Percentiles rank a stretch among this genome's conserved stretches.
These are phyloP conservation scores for Manis javanica DNA, from an alignment of 2,797 vertebrate species.

Conservation along the genomic window DNA sequence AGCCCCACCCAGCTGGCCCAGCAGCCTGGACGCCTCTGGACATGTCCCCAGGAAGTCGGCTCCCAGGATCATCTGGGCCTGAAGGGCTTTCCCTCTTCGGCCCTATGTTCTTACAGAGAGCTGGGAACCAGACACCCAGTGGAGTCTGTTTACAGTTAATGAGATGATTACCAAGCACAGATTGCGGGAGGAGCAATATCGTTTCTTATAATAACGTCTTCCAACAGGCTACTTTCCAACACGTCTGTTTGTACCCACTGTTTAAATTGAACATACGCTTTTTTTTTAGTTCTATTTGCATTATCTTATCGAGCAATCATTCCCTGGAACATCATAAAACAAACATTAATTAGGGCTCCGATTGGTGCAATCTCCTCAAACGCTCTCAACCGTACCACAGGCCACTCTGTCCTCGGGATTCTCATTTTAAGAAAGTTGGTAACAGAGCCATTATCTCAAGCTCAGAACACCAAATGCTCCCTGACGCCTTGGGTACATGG, in stretches of 20 bases:
- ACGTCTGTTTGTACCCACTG: slow-evolving; percentile 71
- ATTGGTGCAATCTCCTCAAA: slow-evolving; percentile 72
- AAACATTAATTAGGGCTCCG: slow-evolving; percentile 86
- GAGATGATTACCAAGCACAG: neutral
- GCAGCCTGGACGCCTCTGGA: rapidly evolving
- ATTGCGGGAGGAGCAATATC: neutral
- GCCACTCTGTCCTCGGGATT: slow-evolving; percentile 38
- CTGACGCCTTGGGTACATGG: neutral
- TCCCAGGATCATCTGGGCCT: neutral
- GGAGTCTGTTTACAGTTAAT: neutral
- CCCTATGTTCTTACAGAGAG: rapidly evolving
- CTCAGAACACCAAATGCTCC: rapidly evolving
- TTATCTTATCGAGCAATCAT: slow-evolving; percentile 81
- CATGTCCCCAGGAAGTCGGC: neutral
- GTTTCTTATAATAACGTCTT: neutral
- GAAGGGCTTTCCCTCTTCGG: neutral
- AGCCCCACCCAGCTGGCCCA: rapidly evolving
- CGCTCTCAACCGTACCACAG: slow-evolving; percentile 55
- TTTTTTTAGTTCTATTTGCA: slow-evolving; percentile 77
- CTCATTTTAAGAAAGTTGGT: neutral
- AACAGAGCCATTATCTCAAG: neutral
- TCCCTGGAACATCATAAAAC: slow-evolving; percentile 84
- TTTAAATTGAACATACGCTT: slow-evolving; percentile 66
- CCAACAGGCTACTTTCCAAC: slow-evolving; percentile 35
- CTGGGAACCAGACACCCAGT: neutral